phyloP scores from a whole-genome alignment of 2,888 invertebrate species.

The Eilema sororculum region DNA sequence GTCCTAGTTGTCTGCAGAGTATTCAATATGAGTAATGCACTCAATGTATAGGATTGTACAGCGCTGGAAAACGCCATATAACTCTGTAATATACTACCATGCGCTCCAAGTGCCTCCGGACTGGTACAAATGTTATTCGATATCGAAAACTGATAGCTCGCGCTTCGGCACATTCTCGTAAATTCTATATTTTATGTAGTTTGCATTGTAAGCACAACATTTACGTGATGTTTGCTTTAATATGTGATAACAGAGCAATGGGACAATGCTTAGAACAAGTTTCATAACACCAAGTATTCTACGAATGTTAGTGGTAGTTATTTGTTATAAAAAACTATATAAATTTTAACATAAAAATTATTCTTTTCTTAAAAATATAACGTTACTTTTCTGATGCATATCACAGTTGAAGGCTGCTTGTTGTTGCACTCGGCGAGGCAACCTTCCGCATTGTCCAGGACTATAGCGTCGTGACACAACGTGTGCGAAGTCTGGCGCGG shows the following conservation, averaged over 20 bases:
- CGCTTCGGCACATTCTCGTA: background rate
- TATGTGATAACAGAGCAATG: background rate
- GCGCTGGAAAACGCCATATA: background rate
- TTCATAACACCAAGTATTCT: no score
- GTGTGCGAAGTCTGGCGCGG: background rate
- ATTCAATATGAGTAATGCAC: background rate
- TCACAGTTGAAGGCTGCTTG: background rate
- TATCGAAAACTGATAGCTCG: background rate
- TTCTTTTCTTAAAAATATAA: background rate
- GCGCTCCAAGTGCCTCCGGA: background rate
- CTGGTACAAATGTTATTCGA: background rate
- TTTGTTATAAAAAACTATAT: no score
- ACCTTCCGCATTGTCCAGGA: background rate
- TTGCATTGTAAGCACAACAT: background rate
- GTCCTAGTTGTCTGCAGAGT: no score
- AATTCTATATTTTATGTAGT: background rate
- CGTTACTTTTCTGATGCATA: background rate
- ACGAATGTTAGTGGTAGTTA: no score
- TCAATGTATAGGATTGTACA: background rate
- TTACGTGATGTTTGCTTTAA: background rate
- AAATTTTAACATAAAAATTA: no score
- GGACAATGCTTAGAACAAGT: background rate
- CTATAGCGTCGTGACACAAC: background rate
- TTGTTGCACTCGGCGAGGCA: background rate
- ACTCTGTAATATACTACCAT: background rate